A percentile compares a stretch with the other conserved stretches of the same genome.
Evolutionary conservation across 2,888 invertebrate genomes (phyloP).

Genomic region (Caenorhabditis sp.): DNA sequence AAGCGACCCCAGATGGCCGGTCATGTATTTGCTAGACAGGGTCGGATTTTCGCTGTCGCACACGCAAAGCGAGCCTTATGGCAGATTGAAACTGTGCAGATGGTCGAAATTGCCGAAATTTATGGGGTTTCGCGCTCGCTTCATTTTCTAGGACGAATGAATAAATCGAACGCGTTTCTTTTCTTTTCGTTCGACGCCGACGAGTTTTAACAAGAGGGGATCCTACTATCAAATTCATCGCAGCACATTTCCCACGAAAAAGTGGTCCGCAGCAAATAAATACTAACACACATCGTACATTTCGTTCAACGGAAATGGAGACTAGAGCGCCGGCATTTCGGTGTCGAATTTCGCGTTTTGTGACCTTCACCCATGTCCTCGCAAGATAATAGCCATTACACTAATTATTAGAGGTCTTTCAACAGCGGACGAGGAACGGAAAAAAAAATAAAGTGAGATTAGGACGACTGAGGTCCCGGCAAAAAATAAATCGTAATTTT

Average conservation of each 20-base stretch:
- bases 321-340: conserved; percentile 43
- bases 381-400: conserved; percentile 54
- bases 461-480: neutral
- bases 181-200: neutral
- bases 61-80: conserved; percentile 16
- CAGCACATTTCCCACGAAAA: conserved; percentile 8
- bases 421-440: neutral
- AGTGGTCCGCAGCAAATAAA: conserved; percentile 24
- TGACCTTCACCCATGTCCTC: conserved; percentile 52
- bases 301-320: conserved; percentile 44
- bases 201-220: neutral
- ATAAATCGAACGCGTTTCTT: conserved; percentile 18
- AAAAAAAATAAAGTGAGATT: neutral
- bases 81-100: conserved; percentile 51
- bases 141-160: conserved; percentile 31
- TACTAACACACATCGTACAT: conserved; percentile 29
- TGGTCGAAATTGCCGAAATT: conserved; percentile 21
- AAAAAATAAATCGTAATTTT: neutral
- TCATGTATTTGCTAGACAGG: conserved; percentile 51
- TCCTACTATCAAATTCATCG: conserved; percentile 5
- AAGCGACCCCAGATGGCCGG: conserved; percentile 31
- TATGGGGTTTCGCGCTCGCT: conserved; percentile 17
- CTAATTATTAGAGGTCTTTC: conserved; percentile 45
- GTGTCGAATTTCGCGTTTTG: conserved; percentile 56
- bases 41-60: conserved; percentile 19